Evolutionary conservation across 2,113 vertebrate genomes (phyloP).

Genomic region (Prietella phreatophila): DNA sequence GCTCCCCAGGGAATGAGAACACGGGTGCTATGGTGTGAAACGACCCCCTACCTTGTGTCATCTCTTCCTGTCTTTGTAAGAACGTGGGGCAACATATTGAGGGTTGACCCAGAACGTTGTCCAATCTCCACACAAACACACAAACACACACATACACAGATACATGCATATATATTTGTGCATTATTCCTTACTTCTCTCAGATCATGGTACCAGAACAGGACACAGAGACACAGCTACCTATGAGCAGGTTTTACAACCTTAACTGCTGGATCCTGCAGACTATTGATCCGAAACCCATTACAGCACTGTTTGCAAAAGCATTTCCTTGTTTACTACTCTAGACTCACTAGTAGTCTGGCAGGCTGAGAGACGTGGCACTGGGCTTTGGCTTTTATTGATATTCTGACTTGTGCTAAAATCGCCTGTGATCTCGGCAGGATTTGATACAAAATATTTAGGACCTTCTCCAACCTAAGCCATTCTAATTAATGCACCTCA

Average conservation of each 20-base stretch:
- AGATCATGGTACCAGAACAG: background rate
- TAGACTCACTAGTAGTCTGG: slow-evolving; percentile 26
- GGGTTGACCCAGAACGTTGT: slow-evolving; percentile 33
- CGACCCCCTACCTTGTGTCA: slow-evolving; percentile 49
- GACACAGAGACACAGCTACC: background rate
- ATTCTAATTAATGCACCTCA: background rate
- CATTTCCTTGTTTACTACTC: slow-evolving; percentile 40
- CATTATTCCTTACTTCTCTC: background rate
- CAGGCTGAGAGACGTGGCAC: slow-evolving; percentile 31
- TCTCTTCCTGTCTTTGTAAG: slow-evolving; percentile 38
- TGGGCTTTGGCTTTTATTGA: slow-evolving; percentile 28
- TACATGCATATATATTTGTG: background rate
- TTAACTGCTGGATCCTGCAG: background rate
- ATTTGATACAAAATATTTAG: slow-evolving; percentile 1
- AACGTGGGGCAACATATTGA: slow-evolving; percentile 47
- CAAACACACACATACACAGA: background rate
- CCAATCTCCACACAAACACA: slow-evolving; percentile 25
- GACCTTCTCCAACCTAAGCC: background rate
- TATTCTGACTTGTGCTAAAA: slow-evolving; percentile 28
- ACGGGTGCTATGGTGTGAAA: slow-evolving; percentile 39
- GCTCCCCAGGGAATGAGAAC: slow-evolving; percentile 45
- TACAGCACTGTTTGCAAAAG: slow-evolving; percentile 43
- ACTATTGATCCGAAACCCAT: slow-evolving; percentile 40
- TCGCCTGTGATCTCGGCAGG: slow-evolving; percentile 17
- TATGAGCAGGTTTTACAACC: background rate